Percentiles rank a stretch among this genome's conserved stretches.
Conservation (phyloP, 2,797 vertebrate genomes). For the Echiichthys vipera region DNA sequence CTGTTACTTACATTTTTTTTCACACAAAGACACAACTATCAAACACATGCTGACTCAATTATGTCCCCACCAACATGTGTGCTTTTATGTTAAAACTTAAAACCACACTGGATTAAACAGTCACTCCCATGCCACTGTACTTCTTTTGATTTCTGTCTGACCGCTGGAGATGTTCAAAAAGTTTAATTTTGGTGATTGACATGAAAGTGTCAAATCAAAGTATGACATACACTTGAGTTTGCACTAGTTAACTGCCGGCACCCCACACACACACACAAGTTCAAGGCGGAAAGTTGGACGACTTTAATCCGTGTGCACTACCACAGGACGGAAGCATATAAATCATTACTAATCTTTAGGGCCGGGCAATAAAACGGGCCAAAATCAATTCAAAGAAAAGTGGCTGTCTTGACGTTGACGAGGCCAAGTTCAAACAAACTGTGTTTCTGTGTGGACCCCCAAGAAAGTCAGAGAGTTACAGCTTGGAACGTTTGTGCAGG, state of each 20-base stretch:
- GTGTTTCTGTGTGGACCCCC: conserved; percentile 58
- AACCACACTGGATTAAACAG: conserved; percentile 46
- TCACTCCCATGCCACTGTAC: conserved; percentile 32
- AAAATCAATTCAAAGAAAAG: conserved; percentile 93
- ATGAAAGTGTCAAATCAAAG: conserved; percentile 40
- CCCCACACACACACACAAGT: conserved; percentile 42
- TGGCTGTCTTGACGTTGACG: conserved; percentile 87
- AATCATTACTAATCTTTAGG: conserved; percentile 95
- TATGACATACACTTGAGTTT: conserved; percentile 25
- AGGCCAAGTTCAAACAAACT: conserved; percentile 92
- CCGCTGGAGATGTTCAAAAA: conserved; percentile 47
- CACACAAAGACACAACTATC: conserved; percentile 41
- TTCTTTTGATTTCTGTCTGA: conserved; percentile 48
- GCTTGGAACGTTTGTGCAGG: conserved; percentile 9
- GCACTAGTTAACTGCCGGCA: conserved; percentile 16
- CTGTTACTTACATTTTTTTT: conserved; percentile 12
- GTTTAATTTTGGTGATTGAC: conserved; percentile 48
- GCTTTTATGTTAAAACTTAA: conserved; percentile 56
- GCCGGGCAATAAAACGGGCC: conserved; percentile 91
- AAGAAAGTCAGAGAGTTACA: conserved; percentile 35
- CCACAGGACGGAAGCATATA: conserved; percentile 92
- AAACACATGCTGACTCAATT: conserved; percentile 71
- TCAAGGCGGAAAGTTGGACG: conserved; percentile 84
- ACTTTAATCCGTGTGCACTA: conserved; percentile 91
- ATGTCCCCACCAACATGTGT: conserved; percentile 35